Percentiles rank a stretch among this genome's conserved stretches.
Evolutionary conservation across 1,140 invertebrate genomes (phyloP).

Genomic region (Orchestia grillus): DNA sequence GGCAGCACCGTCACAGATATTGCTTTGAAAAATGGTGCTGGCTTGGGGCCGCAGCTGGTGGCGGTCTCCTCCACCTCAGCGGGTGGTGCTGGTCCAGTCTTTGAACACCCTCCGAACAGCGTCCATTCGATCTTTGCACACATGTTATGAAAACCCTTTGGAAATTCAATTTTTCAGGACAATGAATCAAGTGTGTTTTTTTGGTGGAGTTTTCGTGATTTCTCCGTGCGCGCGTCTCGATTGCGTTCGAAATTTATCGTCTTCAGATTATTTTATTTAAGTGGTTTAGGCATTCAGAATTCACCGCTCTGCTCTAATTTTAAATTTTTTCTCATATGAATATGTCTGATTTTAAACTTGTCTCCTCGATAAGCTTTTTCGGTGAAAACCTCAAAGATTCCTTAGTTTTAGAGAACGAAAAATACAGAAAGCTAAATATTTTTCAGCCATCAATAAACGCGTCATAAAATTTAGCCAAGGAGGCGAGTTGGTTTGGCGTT

Average conservation of each 20-base stretch:
- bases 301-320: not conserved
- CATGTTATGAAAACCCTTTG: not conserved
- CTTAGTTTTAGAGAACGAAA: not conserved
- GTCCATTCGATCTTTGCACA: not conserved
- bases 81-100: not conserved
- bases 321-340: not conserved
- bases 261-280: not conserved
- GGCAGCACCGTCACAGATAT: slow-evolving; percentile 10
- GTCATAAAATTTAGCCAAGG: not conserved
- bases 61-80: not conserved
- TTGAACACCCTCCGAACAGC: not conserved
- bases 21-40: not conserved
- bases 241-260: not conserved
- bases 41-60: not conserved
- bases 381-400: not conserved
- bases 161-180: not conserved
- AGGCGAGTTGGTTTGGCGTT: not conserved
- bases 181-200: not conserved
- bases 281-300: not conserved
- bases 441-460: not conserved
- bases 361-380: not conserved
- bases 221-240: not conserved
- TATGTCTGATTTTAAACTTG: not conserved
- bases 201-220: not conserved
- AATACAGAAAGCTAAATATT: not conserved